Base-by-base conservation (phyloP, 2,797 vertebrate genomes). In the Sitta carolinensis region DNA sequence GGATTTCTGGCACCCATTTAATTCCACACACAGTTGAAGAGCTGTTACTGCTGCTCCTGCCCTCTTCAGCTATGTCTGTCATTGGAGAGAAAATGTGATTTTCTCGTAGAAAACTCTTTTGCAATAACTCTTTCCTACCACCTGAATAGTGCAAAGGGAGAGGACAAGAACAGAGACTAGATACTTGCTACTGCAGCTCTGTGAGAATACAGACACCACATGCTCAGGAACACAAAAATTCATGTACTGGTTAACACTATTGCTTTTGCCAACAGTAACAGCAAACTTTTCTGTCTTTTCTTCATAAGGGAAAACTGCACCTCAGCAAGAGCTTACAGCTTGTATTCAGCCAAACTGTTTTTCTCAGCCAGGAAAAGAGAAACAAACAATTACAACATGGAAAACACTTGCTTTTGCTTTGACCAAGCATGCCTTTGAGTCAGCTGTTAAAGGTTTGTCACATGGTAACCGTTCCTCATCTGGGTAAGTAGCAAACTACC, bases 361-460 rank as follows among this genome's bases (percentile, higher is more conserved):
- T 88, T 47, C 77, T 79, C 63, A n/a, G 45, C 59, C 73, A 84
- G 63, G 45, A 87, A 69, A 93, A 70, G 16, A 92, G 43, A 90
- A 89, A 84, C 43, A 84, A 84, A 26, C 59, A 29, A 84, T 73
- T 67, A n/a, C 57, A 80, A 29, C 69, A 89, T 38, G 63, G 73
- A 84, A 95, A 91, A 81, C 26, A 72, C 54, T 95, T 93, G 87
- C 47, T 78, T 96, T 91, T 93, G 51, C 92, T 90, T 84, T 90
- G 84, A 90, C 27, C 84, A 94, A 87, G 72, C 1, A 5, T 73
- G 57, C 59, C 67, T 95, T 88, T 43, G 69, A 91, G 89, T 91
- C 94, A 96, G 76, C 82, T 97, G 85, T 69, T 86, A 61, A 91
- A 61, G 77, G 84, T 79, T 91, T 84, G 89, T 94, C 89, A 94